phyloP scores from a whole-genome alignment of 2,113 vertebrate genomes.

The Neotoma lepida region DNA sequence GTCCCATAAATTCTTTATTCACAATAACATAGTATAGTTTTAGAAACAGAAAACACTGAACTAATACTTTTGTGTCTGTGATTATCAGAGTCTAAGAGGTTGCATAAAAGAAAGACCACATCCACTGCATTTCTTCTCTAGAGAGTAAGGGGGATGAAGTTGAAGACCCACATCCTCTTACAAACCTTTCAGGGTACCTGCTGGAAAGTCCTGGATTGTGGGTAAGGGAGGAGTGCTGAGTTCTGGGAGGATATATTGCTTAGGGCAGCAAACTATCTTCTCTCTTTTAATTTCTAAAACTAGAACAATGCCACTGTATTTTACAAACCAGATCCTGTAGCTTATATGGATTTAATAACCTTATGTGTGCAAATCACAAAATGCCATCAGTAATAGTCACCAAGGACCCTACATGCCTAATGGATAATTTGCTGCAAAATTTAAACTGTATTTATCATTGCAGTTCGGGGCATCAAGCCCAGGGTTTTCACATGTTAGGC shows the following conservation, averaged over 20 bases:
- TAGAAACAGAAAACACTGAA: not conserved
- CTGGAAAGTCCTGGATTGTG: not conserved
- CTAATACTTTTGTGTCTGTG: not conserved
- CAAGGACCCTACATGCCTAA: not conserved
- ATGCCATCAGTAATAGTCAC: not conserved
- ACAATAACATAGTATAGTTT: not conserved
- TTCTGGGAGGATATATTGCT: no score
- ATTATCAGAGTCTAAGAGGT: no score
- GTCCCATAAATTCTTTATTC: not conserved
- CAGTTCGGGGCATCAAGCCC: not conserved
- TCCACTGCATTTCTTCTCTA: rapidly evolving
- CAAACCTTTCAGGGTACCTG: rapidly evolving
- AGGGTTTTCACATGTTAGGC: not conserved
- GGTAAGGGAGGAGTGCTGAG: rapidly evolving
- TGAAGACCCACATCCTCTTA: not conserved
- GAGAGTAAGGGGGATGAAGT: not conserved
- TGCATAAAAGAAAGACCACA: not conserved
- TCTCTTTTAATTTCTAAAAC: no score
- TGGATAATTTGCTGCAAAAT: not conserved
- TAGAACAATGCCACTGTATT: not conserved
- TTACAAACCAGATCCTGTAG: not conserved
- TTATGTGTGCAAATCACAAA: not conserved
- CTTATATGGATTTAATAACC: not conserved
- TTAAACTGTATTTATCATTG: not conserved
- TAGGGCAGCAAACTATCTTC: not conserved